Percentiles rank a stretch among this genome's conserved stretches.
These are phyloP conservation scores for Drosophila rhopaloa DNA, from an alignment of 1,140 invertebrate species.

Conservation along the genomic window DNA sequence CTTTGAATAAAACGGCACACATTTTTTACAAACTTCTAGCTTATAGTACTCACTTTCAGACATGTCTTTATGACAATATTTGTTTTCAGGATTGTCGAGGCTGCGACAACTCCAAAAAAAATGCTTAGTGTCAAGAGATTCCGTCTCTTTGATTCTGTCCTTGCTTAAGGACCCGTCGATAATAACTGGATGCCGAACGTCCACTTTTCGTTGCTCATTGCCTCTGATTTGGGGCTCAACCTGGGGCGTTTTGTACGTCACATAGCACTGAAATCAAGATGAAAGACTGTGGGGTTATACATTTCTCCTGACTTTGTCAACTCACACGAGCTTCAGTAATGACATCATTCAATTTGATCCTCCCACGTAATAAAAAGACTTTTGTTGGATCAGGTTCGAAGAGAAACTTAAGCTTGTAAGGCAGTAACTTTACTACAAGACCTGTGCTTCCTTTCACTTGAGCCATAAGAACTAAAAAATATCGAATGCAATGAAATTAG, in stretches of 20 bases:
- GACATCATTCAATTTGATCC: slow-evolving; percentile 1
- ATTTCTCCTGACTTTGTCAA: slow-evolving; percentile 3
- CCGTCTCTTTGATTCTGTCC: not conserved
- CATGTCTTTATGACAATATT: slow-evolving; percentile 10
- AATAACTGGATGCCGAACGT: not conserved
- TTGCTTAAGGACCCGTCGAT: not conserved
- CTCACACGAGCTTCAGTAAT: slow-evolving; percentile 35
- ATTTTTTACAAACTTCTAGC: too few species aligned
- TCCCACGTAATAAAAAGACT: slow-evolving; percentile 9
- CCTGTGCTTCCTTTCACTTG: not conserved
- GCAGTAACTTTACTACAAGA: slow-evolving; percentile 8
- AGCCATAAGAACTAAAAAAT: slow-evolving; percentile 7
- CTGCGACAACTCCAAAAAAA: slow-evolving; percentile 17
- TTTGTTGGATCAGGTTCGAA: not conserved
- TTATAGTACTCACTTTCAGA: slow-evolving; percentile 18
- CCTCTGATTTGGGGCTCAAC: slow-evolving; percentile 20
- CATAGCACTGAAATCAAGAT: slow-evolving; percentile 25
- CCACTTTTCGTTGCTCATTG: slow-evolving; percentile 10
- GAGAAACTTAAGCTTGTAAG: not conserved
- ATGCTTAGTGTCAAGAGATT: not conserved
- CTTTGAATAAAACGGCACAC: too few species aligned
- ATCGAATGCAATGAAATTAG: not conserved
- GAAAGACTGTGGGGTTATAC: slow-evolving; percentile 12
- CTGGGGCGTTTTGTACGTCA: slow-evolving; percentile 1
- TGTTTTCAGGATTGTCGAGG: not conserved